A percentile compares a stretch with the other conserved stretches of the same genome.
Evolutionary conservation across 1,140 invertebrate genomes (phyloP).

Genomic region (Trichonephila clavata): DNA sequence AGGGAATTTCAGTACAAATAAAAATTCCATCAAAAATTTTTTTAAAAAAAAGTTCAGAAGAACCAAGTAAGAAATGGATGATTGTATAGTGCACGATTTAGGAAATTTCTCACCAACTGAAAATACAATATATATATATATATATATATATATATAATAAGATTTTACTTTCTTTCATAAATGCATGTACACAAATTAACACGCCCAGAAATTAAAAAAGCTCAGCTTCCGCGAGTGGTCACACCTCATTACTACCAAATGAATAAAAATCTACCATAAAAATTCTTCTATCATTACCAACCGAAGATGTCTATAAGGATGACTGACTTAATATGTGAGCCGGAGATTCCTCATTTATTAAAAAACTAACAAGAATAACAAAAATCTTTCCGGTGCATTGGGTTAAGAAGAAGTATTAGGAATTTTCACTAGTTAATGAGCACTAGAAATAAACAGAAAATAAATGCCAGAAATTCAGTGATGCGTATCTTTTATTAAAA

Average conservation of each 20-base stretch:
- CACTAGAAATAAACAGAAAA: not conserved
- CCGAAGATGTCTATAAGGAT: not conserved
- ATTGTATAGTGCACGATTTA: too few relatives aligned
- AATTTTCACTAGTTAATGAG: slow-evolving; percentile 15
- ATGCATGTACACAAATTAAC: not conserved
- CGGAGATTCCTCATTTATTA: not conserved
- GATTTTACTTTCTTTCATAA: too few relatives aligned
- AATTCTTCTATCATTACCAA: not conserved
- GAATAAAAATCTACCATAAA: not conserved
- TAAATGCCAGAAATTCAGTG: not conserved
- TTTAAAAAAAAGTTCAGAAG: too few relatives aligned
- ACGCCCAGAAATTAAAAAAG: not conserved
- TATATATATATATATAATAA: too few relatives aligned
- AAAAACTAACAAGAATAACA: too few relatives aligned
- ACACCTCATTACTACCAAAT: not conserved
- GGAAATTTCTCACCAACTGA: too few relatives aligned
- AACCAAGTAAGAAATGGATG: too few relatives aligned
- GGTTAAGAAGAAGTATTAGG: not conserved
- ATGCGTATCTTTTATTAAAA: slow-evolving; percentile 4
- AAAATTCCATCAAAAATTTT: too few relatives aligned
- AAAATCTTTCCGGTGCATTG: not conserved
- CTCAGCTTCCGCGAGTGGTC: not conserved
- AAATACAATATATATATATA: too few relatives aligned
- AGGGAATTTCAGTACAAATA: too few relatives aligned
- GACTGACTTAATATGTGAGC: not conserved